Evolutionary conservation across 2,113 vertebrate species (phyloP).

Genomic region (Clarias batrachus): DNA sequence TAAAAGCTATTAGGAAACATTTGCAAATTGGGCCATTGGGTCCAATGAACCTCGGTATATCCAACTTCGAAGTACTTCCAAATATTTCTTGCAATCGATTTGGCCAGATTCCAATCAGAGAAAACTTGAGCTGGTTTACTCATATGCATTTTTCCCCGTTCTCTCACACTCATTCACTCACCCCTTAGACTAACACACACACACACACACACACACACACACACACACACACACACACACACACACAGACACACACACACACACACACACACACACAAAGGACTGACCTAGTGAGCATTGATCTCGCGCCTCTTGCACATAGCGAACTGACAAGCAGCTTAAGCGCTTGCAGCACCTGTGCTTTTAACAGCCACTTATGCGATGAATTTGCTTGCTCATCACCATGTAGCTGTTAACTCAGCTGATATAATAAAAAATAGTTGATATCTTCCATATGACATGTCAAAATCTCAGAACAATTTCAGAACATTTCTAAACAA

Average conservation of each 20-base stretch:
- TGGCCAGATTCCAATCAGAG: slow-evolving; percentile 48
- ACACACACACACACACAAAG: slow-evolving; percentile 24
- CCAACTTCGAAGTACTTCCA: not conserved
- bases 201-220: slow-evolving; percentile 39
- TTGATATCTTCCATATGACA: not conserved
- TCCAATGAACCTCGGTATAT: slow-evolving; percentile 53
- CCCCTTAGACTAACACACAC: not conserved
- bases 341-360: slow-evolving; percentile 71
- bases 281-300: slow-evolving; percentile 58
- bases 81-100: slow-evolving; percentile 54
- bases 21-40: slow-evolving; percentile 83
- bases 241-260: too few relatives aligned
- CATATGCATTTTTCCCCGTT: not conserved
- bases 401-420: not conserved
- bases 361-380: slow-evolving; percentile 68
- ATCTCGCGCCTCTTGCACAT: slow-evolving; percentile 72
- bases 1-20: slow-evolving; percentile 77
- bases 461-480: not conserved
- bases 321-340: slow-evolving; percentile 70
- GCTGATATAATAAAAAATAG: not conserved
- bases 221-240: too few relatives aligned
- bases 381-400: slow-evolving; percentile 43
- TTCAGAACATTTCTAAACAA: too few relatives aligned
- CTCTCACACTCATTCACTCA: slow-evolving; percentile 2
- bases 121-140: slow-evolving; percentile 59